A percentile compares a stretch with the other conserved stretches of the same genome.
phyloP scores from a whole-genome alignment of 1,140 invertebrate genomes.

The Bombus superbus region DNA sequence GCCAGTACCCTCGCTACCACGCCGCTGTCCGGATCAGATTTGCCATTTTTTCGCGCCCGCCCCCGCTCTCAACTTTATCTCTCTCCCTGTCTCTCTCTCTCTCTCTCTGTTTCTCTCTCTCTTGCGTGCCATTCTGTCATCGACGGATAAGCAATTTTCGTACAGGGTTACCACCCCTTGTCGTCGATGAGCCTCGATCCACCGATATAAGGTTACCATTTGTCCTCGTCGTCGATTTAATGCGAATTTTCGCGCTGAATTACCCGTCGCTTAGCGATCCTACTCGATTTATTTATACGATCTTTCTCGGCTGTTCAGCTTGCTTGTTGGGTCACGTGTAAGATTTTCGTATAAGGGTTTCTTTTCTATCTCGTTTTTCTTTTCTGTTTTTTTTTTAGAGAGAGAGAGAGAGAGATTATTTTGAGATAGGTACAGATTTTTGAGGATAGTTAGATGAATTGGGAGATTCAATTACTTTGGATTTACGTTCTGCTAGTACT shows the following conservation, averaged over 20 bases:
- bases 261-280: background rate
- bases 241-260: background rate
- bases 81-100: background rate
- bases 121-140: slow-evolving; percentile 6
- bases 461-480: background rate
- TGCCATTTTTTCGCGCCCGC: slow-evolving; percentile 49
- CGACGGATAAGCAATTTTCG: slow-evolving; percentile 22
- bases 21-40: slow-evolving; percentile 53
- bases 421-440: background rate
- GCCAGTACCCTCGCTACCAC: slow-evolving; percentile 52
- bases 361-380: background rate
- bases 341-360: background rate
- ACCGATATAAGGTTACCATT: slow-evolving; percentile 13
- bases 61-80: background rate
- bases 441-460: background rate
- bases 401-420: no score
- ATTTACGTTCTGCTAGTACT: background rate
- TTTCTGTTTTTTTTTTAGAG: background rate
- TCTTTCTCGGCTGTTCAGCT: background rate
- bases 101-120: background rate
- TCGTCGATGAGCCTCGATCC: background rate
- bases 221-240: slow-evolving; percentile 1
- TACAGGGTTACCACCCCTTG: slow-evolving; percentile 6
- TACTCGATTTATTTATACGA: background rate
- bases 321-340: background rate